Percentiles rank a stretch among this genome's conserved stretches.
phyloP scores from a whole-genome alignment of 2,888 invertebrate genomes.

The Podotricha telesiphe region DNA sequence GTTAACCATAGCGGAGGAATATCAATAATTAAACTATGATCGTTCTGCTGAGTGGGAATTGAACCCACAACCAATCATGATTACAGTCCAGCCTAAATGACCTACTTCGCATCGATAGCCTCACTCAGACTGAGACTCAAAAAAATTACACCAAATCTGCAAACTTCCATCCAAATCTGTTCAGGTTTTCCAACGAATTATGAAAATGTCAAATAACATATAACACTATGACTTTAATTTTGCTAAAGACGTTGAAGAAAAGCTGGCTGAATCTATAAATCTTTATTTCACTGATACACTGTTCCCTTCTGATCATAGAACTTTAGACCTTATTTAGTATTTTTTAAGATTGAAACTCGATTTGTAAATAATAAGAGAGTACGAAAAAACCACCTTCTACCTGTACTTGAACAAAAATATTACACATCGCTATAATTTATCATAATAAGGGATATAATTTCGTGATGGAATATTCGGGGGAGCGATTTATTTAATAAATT shows the following conservation, averaged over 20 bases:
- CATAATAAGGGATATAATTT: conserved; percentile 35
- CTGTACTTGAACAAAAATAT: conserved; percentile 42
- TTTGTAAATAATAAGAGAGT: background rate
- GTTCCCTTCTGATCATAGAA: background rate
- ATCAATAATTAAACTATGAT: no score
- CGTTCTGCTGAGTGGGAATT: no score
- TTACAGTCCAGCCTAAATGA: no score
- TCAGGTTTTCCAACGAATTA: background rate
- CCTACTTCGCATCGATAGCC: no score
- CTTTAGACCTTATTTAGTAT: background rate
- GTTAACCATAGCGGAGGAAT: no score
- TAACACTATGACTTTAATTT: conserved; percentile 37
- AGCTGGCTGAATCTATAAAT: conserved; percentile 42
- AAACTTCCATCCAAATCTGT: no score
- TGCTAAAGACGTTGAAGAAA: conserved; percentile 40
- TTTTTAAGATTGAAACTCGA: background rate
- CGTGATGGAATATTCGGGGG: conserved; percentile 38
- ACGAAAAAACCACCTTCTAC: conserved; percentile 40
- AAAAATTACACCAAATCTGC: background rate
- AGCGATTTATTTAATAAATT: conserved; percentile 28
- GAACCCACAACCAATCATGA: no score
- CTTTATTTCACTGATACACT: conserved; percentile 32
- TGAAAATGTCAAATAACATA: conserved; percentile 15
- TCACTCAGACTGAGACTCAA: no score
- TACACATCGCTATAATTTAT: conserved; percentile 41